Evolutionary conservation across 2,888 invertebrate species (phyloP).

Genomic region (Campopleginae sp.): DNA sequence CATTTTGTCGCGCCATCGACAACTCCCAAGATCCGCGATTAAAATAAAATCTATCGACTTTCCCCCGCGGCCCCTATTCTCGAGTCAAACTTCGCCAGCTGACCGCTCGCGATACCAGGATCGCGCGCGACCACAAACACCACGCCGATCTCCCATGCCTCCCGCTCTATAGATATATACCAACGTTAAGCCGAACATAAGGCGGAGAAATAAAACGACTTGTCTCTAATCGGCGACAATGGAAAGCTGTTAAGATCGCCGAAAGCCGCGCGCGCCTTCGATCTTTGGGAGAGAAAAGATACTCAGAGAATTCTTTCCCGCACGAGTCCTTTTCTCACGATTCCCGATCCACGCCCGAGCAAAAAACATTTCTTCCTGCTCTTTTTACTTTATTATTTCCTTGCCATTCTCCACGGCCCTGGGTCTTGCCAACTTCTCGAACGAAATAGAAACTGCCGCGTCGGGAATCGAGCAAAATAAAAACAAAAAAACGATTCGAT

Average conservation of each 20-base stretch:
- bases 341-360: conserved; percentile 24
- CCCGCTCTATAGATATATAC: not conserved
- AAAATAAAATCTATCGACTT: conserved; percentile 74
- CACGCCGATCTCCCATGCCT: conserved; percentile 1
- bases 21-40: conserved; percentile 69
- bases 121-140: conserved; percentile 26
- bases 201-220: conserved; percentile 73
- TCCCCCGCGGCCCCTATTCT: conserved; percentile 32
- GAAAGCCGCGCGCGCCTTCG: conserved; percentile 37
- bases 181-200: conserved; percentile 17
- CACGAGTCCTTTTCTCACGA: conserved; percentile 69
- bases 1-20: conserved; percentile 73
- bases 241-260: conserved; percentile 73
- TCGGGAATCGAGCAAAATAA: conserved; percentile 54
- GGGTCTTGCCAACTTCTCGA: conserved; percentile 71
- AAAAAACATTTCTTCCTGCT: conserved; percentile 27
- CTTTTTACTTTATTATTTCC: conserved; percentile 51
- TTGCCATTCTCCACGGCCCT: conserved; percentile 36
- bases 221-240: conserved; percentile 80
- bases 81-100: conserved; percentile 42
- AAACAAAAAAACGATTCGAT: conserved; percentile 72
- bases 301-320: conserved; percentile 71
- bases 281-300: conserved; percentile 44
- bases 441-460: conserved; percentile 65
- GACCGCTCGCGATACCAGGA: no score